Conservation (phyloP, 2,113 vertebrate genomes). For the Hystrix cristata region DNA sequence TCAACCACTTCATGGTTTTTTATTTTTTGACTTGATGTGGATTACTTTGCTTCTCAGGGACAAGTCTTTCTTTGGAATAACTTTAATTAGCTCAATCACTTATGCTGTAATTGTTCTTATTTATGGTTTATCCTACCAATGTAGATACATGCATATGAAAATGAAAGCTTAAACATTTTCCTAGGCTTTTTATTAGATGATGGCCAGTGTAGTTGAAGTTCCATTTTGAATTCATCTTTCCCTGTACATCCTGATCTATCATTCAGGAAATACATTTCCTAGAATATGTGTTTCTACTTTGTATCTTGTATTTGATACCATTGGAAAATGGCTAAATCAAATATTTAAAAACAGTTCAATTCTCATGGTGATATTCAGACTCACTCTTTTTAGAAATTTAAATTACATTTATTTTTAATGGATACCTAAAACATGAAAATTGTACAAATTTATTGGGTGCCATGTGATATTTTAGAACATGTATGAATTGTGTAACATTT, state of each 20-base stretch:
- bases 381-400: slow-evolving; percentile 30
- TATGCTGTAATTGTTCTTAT: slow-evolving; percentile 47
- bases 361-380: slow-evolving; percentile 51
- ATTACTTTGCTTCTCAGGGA: background rate
- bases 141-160: slow-evolving; percentile 49
- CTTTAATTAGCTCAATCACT: slow-evolving; percentile 32
- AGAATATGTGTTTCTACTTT: slow-evolving; percentile 44
- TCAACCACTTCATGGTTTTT: background rate
- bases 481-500: background rate
- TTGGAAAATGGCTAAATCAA: slow-evolving; percentile 20
- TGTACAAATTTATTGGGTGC: background rate
- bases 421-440: background rate
- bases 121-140: slow-evolving; percentile 52
- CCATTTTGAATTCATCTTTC: slow-evolving; percentile 28
- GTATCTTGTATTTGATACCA: background rate
- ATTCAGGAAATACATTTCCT: slow-evolving; percentile 36
- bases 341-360: background rate
- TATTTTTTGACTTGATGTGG: background rate
- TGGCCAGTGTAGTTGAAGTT: slow-evolving; percentile 26
- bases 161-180: slow-evolving; percentile 38
- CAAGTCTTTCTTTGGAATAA: slow-evolving; percentile 22
- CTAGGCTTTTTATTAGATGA: slow-evolving; percentile 3
- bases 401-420: slow-evolving; percentile 18
- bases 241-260: background rate
- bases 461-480: background rate